phyloP scores from a whole-genome alignment of 2,888 invertebrate species.

The Drosophila greeni region DNA sequence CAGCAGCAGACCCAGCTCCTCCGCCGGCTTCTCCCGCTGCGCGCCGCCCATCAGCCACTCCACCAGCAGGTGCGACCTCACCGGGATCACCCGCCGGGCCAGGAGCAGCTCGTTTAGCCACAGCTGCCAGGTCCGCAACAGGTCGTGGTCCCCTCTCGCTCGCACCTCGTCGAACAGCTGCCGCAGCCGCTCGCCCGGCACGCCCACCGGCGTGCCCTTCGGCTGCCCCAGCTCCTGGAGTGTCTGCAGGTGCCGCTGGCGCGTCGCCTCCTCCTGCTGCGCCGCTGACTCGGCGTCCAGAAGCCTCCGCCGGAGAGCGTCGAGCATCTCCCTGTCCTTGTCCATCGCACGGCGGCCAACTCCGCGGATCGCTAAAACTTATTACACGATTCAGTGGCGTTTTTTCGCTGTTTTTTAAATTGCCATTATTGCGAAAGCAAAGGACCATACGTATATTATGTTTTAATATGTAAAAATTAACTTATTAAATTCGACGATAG shows the following conservation, averaged over 20 bases:
- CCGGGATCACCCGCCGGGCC: slow-evolving; percentile 28
- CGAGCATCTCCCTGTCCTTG: slow-evolving; percentile 51
- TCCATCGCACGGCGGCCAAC: slow-evolving; percentile 6
- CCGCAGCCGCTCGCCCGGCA: slow-evolving; percentile 37
- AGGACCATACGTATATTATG: too few species aligned
- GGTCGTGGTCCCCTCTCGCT: slow-evolving; percentile 27
- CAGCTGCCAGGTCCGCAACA: slow-evolving; percentile 43
- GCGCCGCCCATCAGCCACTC: slow-evolving; percentile 42
- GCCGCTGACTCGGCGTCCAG: background rate
- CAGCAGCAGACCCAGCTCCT: slow-evolving; percentile 9
- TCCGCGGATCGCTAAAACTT: too few species aligned
- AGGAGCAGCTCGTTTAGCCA: slow-evolving; percentile 56
- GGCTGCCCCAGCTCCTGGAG: slow-evolving; percentile 37
- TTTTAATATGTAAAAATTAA: too few species aligned
- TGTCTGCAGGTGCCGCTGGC: slow-evolving; percentile 45
- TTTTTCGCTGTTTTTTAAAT: too few species aligned
- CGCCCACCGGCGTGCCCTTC: slow-evolving; percentile 1
- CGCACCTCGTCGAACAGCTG: slow-evolving; percentile 41
- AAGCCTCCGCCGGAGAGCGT: slow-evolving; percentile 13
- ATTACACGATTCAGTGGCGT: too few species aligned
- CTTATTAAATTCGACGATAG: too few species aligned
- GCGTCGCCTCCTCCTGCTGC: slow-evolving; percentile 6
- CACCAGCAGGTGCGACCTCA: slow-evolving; percentile 32
- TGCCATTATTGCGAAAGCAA: too few species aligned
- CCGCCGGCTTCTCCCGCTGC: slow-evolving; percentile 1